phyloP scores from a whole-genome alignment of 2,113 vertebrate genomes.

The Menidia beryllina region DNA sequence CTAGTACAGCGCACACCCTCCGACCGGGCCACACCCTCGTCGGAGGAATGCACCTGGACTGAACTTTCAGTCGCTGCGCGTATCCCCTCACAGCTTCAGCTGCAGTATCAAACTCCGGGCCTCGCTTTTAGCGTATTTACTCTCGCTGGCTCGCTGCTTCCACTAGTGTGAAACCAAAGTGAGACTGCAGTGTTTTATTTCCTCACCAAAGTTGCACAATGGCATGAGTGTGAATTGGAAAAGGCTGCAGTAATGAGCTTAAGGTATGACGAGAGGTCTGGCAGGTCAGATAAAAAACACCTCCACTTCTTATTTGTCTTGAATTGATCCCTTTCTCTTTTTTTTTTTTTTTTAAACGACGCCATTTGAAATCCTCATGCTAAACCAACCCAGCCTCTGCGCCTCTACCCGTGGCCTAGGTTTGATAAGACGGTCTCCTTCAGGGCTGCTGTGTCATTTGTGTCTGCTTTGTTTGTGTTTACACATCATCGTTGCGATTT shows the following conservation, averaged over 20 bases:
- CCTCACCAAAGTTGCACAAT: neutral
- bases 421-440: constrained; percentile 2
- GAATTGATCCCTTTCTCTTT: neutral
- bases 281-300: too few species aligned
- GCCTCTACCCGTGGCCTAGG: neutral
- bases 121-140: neutral
- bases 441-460: constrained; percentile 30
- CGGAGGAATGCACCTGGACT: constrained; percentile 65
- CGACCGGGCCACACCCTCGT: constrained; percentile 61
- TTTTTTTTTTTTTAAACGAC: too few species aligned
- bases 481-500: constrained; percentile 43
- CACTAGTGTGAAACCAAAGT: neutral
- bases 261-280: too few species aligned
- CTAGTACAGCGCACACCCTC: constrained; percentile 51
- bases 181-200: neutral
- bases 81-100: constrained; percentile 18
- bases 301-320: neutral
- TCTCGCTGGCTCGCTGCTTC: neutral
- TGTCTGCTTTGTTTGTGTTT: constrained; percentile 21
- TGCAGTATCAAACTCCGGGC: neutral
- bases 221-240: neutral
- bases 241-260: constrained; percentile 5
- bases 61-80: constrained; percentile 25
- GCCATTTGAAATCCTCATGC: neutral
- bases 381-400: constrained; percentile 1